phyloP scores from a whole-genome alignment of 2,797 vertebrate genomes.

The Tapirus indicus region DNA sequence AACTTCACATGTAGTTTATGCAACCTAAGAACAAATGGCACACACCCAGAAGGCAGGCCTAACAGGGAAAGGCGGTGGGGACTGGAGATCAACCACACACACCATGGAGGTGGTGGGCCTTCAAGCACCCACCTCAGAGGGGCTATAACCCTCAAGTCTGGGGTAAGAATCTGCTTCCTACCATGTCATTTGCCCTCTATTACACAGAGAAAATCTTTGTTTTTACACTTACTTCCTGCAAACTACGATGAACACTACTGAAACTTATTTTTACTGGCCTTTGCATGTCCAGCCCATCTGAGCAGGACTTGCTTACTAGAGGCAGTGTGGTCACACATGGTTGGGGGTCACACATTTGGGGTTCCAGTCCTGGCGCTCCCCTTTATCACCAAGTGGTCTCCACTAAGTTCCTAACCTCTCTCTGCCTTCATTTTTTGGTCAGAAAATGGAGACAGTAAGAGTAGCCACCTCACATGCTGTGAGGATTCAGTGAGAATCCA shows the following conservation, averaged over 20 bases:
- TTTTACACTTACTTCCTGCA: background rate
- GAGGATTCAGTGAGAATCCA: background rate
- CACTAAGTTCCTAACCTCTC: no score
- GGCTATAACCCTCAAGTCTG: no score
- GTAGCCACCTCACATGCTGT: background rate
- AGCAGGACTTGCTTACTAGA: background rate
- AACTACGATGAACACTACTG: background rate
- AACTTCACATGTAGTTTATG: rapidly evolving
- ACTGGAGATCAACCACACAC: background rate
- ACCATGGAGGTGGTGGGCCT: background rate
- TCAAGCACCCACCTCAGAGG: background rate
- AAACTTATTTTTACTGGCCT: background rate
- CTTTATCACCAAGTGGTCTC: background rate
- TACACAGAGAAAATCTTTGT: background rate
- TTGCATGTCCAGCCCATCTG: background rate
- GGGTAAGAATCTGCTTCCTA: background rate
- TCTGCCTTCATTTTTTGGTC: background rate
- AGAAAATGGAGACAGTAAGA: background rate
- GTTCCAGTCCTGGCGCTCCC: background rate
- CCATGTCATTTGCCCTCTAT: background rate
- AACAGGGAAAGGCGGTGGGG: rapidly evolving
- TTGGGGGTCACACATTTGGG: background rate
- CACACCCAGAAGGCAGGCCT: background rate
- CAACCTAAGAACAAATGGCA: background rate
- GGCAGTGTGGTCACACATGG: background rate